These are phyloP conservation scores for Epistrophe grossulariae DNA, from an alignment of 2,888 invertebrate species.

Conservation along the genomic window DNA sequence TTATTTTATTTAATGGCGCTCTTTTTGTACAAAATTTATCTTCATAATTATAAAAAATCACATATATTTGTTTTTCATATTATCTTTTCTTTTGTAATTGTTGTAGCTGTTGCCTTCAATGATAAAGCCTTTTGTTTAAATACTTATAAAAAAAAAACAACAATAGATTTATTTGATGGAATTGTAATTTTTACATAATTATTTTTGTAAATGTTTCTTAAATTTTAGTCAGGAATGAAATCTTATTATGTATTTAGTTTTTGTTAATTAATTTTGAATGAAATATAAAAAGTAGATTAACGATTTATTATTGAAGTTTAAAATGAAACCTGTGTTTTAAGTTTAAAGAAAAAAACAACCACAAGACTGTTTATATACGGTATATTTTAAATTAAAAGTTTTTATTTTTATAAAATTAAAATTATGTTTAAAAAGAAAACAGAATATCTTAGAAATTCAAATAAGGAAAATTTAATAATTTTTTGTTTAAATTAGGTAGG, in stretches of 20 bases:
- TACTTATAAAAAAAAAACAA: not conserved
- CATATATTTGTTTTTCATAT: not conserved
- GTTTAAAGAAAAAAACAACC: not conserved
- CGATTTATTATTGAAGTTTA: not conserved
- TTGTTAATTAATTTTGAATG: not conserved
- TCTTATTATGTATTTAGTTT: not conserved
- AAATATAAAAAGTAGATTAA: not conserved
- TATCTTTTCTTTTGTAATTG: not conserved
- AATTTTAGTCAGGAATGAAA: not conserved
- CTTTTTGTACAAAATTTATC: constrained; percentile 2
- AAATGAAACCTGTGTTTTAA: not conserved
- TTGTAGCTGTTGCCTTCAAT: not conserved
- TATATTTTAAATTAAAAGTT: not conserved
- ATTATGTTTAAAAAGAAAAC: not conserved
- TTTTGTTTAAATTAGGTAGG: not conserved
- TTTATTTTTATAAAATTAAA: constrained; percentile 10
- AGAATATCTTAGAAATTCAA: not conserved
- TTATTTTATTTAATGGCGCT: constrained; percentile 14
- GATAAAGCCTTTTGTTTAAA: not conserved
- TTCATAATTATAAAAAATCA: not conserved
- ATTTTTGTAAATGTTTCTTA: constrained; percentile 22
- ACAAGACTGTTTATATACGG: not conserved
- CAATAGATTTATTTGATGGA: not conserved
- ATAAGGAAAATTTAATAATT: not conserved
- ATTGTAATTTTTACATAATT: constrained; percentile 11